Evolutionary conservation across 1,140 invertebrate species (phyloP).

Genomic region (Sitophilus oryzae): DNA sequence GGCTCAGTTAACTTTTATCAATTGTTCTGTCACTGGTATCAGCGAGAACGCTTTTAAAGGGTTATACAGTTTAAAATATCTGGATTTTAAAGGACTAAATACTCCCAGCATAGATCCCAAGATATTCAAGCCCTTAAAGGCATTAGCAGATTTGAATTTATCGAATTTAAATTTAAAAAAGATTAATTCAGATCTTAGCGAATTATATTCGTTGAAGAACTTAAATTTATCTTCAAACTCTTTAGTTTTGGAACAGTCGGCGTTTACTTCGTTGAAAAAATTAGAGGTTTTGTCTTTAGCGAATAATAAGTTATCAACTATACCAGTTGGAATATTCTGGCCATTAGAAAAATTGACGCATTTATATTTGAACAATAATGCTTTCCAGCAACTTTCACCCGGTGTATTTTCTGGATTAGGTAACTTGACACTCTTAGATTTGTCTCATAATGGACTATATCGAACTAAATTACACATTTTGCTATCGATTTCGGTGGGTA

Average conservation of each 20-base stretch:
- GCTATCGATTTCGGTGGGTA: neutral
- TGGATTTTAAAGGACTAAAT: neutral
- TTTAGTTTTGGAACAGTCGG: neutral
- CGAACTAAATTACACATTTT: slow-evolving; percentile 6
- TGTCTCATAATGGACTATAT: slow-evolving; percentile 4
- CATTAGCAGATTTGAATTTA: slow-evolving; percentile 1
- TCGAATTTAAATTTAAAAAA: slow-evolving; percentile 8
- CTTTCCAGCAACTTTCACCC: slow-evolving; percentile 1
- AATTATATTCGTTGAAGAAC: neutral
- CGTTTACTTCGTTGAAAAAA: neutral
- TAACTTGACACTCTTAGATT: slow-evolving; percentile 7
- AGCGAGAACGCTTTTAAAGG: slow-evolving; percentile 7
- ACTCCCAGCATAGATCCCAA: neutral
- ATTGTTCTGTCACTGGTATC: neutral
- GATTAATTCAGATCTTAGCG: neutral
- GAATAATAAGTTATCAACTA: neutral
- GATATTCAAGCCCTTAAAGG: slow-evolving; percentile 4
- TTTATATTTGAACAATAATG: slow-evolving; percentile 15
- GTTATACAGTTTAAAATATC: neutral
- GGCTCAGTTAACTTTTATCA: neutral
- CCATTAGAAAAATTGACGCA: slow-evolving; percentile 8
- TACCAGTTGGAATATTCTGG: slow-evolving; percentile 2
- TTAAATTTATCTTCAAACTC: slow-evolving; percentile 8
- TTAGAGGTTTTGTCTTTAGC: slow-evolving; percentile 7
- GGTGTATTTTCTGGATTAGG: slow-evolving; percentile 9